Base-by-base conservation (phyloP, 2,797 vertebrate species). In the Myotis planiceps region DNA sequence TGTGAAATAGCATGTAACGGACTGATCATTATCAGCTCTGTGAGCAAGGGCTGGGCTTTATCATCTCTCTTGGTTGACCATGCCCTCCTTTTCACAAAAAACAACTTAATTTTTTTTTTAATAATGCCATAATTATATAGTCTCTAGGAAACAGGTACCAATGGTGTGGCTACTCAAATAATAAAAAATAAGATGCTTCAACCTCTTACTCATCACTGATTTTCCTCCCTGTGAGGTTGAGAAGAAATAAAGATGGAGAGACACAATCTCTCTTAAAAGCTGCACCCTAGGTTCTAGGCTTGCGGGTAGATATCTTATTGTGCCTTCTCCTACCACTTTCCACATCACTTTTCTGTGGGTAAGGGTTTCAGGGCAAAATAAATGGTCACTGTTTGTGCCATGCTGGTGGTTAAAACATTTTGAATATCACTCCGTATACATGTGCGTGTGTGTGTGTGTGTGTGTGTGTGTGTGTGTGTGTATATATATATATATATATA, bases 1-100 rank as follows among this genome's bases (percentile, higher is more conserved):
- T 98, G 98, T 97, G 97, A 98, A 98, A 98, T 97, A 98, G 93
- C 95, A 96, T 72, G 94, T 96, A 98, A 98, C 91, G 96, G 97
- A 97, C 98, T 98, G 97, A 98, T 98, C 97, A 97, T 97, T 97
- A 98, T 96, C 97, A 98, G 95, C 96, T 98, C 95, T 97, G 96
- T 90, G 92, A 42, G 95, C 88, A 83, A 98, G 93, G 81, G 92
- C 79, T 97, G 65, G 90, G 93, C 90, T 88, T 88, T 97, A 95
- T 97, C 94, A 58, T 82, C 81, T 97, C 89, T 88, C 72, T 94
- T 83, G 72, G 97, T 97, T 97, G 96, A 96, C 76, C 88, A 86
- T 9, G 85, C 34, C 58, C 96, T 92, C 21, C 65, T 88, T 60
- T 93, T 27, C 94, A 96, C 0, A 4, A 94, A 91, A 97, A 90